Evolutionary conservation across 2,113 vertebrate species (phyloP), one percentile per base, ranked within the genome.

Genomic region (Natator depressus): DNA sequence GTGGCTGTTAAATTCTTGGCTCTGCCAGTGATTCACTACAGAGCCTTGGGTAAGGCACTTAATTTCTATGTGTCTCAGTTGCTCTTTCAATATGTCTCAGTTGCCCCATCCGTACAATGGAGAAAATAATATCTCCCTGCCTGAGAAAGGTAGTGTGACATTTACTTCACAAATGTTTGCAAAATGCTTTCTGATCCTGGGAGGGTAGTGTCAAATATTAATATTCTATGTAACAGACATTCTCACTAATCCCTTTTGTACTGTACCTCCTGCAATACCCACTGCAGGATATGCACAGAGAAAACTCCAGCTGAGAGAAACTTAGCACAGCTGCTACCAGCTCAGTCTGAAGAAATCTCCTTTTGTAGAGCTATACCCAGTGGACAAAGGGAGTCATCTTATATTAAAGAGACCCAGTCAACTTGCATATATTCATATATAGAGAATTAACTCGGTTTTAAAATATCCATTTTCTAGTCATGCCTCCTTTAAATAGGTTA

Each of bases 381-480:
- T 25, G 83, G 55, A 53, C 50, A 72, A 89, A 88, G 25, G 20
- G 55, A 49, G 65, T 49, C n/a, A 90, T 91, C 3, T 75, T 24
- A 59, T 90, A 13, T 20, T 75, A 81, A 95, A 85, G 17, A 88
- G 8, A 35, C 46, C 83, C 50, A 85, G 24, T 88, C 8, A 82
- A 38, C 46, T 95, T 93, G 6, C 78, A 86, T 83, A 4, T 47
- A 82, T 46, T 93, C 12, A 46, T 16, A 29, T 4, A 75, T 20
- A 78, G 35, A 62, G 78, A 89, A 25, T 83, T 51, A 94, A 82
- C 91, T 59, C 38, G 3, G 19, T 90, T 94, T 92, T 91, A 90
- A 69, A 54, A 89, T 59, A 35, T 84, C 51, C 24, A 84, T 80
- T 79, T 89, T 91, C n/a, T 19, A 38, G 38, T 79, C 80, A 5